Evolutionary conservation across 35 echinoderm and acorn worm genomes (phyloP).

Genomic region (Eucidaris tribuloides): DNA sequence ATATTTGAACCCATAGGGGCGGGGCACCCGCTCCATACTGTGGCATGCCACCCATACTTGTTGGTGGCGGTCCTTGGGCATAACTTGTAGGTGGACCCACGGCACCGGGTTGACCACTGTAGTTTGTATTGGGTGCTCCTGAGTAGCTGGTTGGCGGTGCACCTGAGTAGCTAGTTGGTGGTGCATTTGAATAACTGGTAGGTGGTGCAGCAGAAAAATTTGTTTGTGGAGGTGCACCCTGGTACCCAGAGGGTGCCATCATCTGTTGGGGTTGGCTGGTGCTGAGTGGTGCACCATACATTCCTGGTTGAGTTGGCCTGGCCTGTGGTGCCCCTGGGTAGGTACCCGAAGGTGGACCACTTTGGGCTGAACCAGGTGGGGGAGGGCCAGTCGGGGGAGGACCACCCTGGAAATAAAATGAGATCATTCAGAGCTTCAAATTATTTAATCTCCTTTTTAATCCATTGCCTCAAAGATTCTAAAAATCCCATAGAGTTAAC

Average conservation of each 20-base stretch:
- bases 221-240: neutral
- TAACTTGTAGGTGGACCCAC: neutral
- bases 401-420: too few relatives aligned
- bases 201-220: neutral
- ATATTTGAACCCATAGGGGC: conserved; percentile 13
- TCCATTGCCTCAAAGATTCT: neutral
- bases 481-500: neutral
- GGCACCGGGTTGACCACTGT: neutral
- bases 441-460: neutral
- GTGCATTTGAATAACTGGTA: neutral
- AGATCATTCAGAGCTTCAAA: too few relatives aligned
- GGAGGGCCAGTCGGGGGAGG: neutral
- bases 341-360: neutral
- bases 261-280: neutral
- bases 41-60: conserved; percentile 14
- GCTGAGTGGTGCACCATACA: neutral
- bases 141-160: conserved; percentile 36
- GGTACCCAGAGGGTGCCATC: neutral
- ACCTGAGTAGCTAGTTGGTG: neutral
- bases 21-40: conserved; percentile 6
- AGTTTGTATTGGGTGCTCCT: conserved; percentile 12
- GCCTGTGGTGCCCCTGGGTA: conserved; percentile 1
- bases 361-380: neutral
- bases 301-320: neutral
- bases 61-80: conserved; percentile 19